A percentile compares a stretch with the other conserved stretches of the same genome.
Evolutionary conservation across 1,140 invertebrate species (phyloP).

Genomic region (Papilio aristodemus): DNA sequence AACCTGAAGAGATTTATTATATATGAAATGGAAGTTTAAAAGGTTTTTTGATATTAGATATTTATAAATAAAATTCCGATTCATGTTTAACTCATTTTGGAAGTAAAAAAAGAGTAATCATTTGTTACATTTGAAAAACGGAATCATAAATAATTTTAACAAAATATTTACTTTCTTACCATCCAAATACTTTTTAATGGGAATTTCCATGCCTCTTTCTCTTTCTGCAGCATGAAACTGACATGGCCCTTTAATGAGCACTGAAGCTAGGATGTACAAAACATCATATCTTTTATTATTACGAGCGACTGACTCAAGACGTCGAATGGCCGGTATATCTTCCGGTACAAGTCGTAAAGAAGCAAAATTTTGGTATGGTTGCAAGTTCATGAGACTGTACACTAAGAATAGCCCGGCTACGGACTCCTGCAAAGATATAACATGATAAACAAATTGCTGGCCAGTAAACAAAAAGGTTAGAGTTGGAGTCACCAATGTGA

Average conservation of each 20-base stretch:
- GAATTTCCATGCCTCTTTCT: conserved; percentile 60
- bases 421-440: conserved; percentile 49
- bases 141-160: neutral
- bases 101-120: too few species aligned
- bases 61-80: too few species aligned
- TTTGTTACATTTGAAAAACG: too few species aligned
- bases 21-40: neutral
- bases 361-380: conserved; percentile 57
- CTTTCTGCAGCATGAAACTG: conserved; percentile 53
- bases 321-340: conserved; percentile 50
- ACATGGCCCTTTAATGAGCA: conserved; percentile 50
- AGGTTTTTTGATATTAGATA: too few species aligned
- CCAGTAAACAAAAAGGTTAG: too few species aligned
- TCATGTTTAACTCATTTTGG: too few species aligned
- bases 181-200: conserved; percentile 60
- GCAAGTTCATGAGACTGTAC: conserved; percentile 56
- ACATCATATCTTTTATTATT: conserved; percentile 54
- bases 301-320: conserved; percentile 52
- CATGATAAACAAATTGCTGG: conserved; percentile 1
- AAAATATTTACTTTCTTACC: conserved; percentile 40
- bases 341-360: conserved; percentile 50
- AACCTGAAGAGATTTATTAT: conserved; percentile 38
- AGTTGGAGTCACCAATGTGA: too few species aligned
- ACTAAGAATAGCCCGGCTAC: conserved; percentile 61
- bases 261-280: conserved; percentile 55